Evolutionary conservation across 1,140 invertebrate species (phyloP), one percentile per base, ranked within the genome.

Genomic region (Calephelis nemesis): DNA sequence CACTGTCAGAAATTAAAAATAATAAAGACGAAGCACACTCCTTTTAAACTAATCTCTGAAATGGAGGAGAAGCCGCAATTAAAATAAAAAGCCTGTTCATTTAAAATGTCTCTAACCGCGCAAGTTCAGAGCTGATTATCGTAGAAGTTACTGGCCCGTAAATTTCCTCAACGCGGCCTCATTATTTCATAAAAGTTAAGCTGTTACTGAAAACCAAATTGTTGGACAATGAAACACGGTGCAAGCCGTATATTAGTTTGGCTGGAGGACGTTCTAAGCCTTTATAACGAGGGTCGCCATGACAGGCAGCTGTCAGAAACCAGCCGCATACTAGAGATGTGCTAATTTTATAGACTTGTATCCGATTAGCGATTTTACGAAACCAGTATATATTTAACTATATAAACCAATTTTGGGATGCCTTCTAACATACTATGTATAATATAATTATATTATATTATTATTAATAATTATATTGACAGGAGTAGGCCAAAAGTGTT

Each of bases 151-250:
- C 30, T 40, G 58, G 58, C 58, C 39, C 30, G 39, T 60, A 60
- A 60, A 60, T 60, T 30, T 58, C 39, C 30, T 60, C 39, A 60
- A 60, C 30, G 39, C 58, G 39, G 58, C 58, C 58, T 40, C 58
- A 40, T 60, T 60, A 60, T 60, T 58, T 58, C 54, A 58, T 58
- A 58, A 58, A 40, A 19, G 54, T 58, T 58, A 58, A 58, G 54
- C 54, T 58, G 54, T 30, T 39, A 40, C 30, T 58, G 52, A 39
- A 58, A 58, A 58, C 15, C 52, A 58, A 58, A 58, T 58, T 58
- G 30, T 58, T 58, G 15, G 52, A 30, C 52, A 58, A 58, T 58
- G 11, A 11, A 58, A 30, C 52, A 58, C 52, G 19, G 19, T 15
- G 52, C 52, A 58, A 58, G 52, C 30, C 52, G 52, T 58, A 58